phyloP scores from a whole-genome alignment of 2,113 vertebrate species.

The Oreochromis niloticus region DNA sequence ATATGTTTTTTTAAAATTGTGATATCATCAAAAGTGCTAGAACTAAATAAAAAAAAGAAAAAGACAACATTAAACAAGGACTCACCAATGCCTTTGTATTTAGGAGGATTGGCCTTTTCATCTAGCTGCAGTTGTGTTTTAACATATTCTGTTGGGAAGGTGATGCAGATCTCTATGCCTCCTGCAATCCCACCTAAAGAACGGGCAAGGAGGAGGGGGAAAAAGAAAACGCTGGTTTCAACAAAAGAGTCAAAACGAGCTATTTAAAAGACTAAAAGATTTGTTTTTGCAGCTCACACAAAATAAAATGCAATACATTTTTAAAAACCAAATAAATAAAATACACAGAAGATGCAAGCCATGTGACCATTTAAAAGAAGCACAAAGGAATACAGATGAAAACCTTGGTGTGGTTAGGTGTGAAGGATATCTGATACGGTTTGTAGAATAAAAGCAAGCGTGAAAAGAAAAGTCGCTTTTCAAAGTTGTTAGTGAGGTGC shows the following conservation, averaged over 20 bases:
- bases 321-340: neutral
- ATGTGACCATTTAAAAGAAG: neutral
- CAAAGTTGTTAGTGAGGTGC: neutral
- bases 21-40: neutral
- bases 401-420: neutral
- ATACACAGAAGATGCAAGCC: neutral
- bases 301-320: neutral
- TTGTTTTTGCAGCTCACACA: neutral
- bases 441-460: neutral
- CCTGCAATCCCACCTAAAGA: slow-evolving; percentile 82
- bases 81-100: slow-evolving; percentile 86
- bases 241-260: neutral
- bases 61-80: neutral
- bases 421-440: neutral
- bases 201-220: neutral
- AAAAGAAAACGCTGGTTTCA: neutral
- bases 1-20: neutral
- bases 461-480: neutral
- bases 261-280: neutral
- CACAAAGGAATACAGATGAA: neutral
- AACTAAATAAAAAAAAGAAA: neutral
- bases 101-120: slow-evolving; percentile 87
- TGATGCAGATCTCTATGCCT: slow-evolving; percentile 97
- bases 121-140: slow-evolving; percentile 96
- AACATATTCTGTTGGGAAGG: slow-evolving; percentile 95